These are phyloP conservation scores for Toxonevra muliebris DNA, from an alignment of 2,888 invertebrate species.

Conservation along the genomic window DNA sequence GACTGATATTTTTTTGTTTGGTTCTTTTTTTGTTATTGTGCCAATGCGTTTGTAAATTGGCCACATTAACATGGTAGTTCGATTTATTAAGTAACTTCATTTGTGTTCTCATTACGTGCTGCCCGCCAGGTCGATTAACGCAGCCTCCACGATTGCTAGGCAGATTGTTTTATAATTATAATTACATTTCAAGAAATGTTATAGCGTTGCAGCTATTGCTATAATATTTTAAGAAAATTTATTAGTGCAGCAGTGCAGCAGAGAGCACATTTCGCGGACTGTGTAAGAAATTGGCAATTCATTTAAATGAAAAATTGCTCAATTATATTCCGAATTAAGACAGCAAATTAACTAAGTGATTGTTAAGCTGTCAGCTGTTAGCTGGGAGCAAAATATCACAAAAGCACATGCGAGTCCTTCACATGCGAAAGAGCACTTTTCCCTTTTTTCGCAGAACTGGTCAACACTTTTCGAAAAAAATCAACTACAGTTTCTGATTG, in stretches of 20 bases:
- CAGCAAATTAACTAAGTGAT: too few relatives aligned
- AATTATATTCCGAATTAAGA: conserved; percentile 51
- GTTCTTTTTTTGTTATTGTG: conserved; percentile 32
- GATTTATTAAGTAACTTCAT: conserved; percentile 64
- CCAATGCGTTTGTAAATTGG: conserved; percentile 58
- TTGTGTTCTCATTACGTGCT: conserved; percentile 56
- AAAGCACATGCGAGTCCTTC: background rate
- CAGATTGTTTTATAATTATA: conserved; percentile 63
- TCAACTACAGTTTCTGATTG: too few relatives aligned
- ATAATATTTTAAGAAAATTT: conserved; percentile 46
- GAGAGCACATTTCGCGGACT: conserved; percentile 38
- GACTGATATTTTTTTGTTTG: too few relatives aligned
- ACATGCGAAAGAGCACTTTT: too few relatives aligned
- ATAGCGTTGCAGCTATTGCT: conserved; percentile 31
- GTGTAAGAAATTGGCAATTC: conserved; percentile 60
- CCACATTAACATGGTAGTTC: conserved; percentile 63
- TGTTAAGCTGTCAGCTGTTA: background rate
- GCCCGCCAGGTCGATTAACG: background rate
- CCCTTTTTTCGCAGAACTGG: too few relatives aligned
- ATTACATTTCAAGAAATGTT: conserved; percentile 54
- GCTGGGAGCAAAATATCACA: conserved; percentile 16
- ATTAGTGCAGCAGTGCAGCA: conserved; percentile 34
- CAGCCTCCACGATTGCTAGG: conserved; percentile 2
- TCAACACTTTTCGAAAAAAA: too few relatives aligned
- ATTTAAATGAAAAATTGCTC: conserved; percentile 64